Percentiles rank a stretch among this genome's conserved stretches.
Evolutionary conservation across 1,140 invertebrate genomes (phyloP).

Genomic region (Papilio aristodemus): DNA sequence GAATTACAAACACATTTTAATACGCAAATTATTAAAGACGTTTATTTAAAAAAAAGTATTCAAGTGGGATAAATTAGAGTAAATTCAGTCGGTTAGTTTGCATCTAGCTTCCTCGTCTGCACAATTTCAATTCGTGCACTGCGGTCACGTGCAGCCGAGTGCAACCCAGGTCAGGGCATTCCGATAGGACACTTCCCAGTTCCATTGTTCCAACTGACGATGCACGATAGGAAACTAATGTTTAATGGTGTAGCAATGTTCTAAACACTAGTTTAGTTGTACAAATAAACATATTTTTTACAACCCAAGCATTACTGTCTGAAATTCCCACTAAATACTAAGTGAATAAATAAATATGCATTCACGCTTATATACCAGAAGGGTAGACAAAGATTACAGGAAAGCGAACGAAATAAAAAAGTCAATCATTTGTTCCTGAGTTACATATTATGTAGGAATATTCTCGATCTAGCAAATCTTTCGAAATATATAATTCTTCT

Average conservation of each 20-base stretch:
- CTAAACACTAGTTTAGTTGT: not conserved
- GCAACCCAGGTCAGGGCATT: constrained; percentile 7
- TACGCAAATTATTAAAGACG: too few species aligned
- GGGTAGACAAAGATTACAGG: too few species aligned
- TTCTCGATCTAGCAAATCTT: not conserved
- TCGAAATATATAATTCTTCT: not conserved
- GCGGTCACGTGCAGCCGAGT: constrained; percentile 4
- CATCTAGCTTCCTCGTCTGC: constrained; percentile 16
- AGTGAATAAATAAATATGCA: too few species aligned
- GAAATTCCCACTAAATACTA: not conserved
- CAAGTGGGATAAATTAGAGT: not conserved
- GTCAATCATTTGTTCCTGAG: too few species aligned
- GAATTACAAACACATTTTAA: too few species aligned
- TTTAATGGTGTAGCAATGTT: not conserved
- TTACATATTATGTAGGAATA: too few species aligned
- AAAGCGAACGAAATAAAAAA: too few species aligned
- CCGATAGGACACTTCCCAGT: constrained; percentile 41
- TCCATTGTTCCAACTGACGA: constrained; percentile 52
- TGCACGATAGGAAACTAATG: constrained; percentile 20
- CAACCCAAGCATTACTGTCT: not conserved
- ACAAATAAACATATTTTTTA: not conserved
- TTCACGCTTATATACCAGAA: too few species aligned
- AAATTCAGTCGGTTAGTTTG: not conserved
- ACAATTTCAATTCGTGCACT: constrained; percentile 7
- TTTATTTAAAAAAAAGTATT: too few species aligned